Evolutionary conservation across 2,888 invertebrate genomes (phyloP), one percentile per base, ranked within the genome.

Genomic region (Parnassius orleans): DNA sequence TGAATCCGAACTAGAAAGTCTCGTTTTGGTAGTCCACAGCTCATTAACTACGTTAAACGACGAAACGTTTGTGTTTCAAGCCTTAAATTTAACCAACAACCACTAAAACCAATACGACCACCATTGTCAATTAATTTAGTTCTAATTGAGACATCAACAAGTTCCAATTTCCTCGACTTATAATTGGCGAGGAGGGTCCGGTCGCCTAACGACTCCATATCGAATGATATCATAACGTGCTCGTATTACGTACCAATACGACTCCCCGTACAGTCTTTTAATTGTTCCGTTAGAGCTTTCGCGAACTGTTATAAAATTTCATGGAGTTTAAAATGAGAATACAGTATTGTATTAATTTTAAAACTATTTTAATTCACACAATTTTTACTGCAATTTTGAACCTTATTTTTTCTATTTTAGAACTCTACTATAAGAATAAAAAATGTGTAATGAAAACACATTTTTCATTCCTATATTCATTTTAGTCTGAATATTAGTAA

Each of bases 61-160:
- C 2, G 2, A 14, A 7, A 48, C 15, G 14, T 48, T 14, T 48
- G 11, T 14, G 3, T 14, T 9, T n/a, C 9, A 48, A 48, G 48
- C 12, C 15, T 19, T 41, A 47, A 19, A 53, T 3, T 24, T 9
- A 15, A 43, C 7, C 44, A 41, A 41, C n/a, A 41, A 50, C 24
- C 57, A 48, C 48, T 41, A 50, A 44, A 52, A 43, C 51, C 53
- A 47, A 47, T 14, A 41, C 43, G 19, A 52, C 50, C 43, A 12
- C 44, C 14, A 12, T 24, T 10, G 5, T 24, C 50, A 50, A 48
- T 60, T 60, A 60, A 55, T 60, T 50, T 54, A 50, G 15, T 14
- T 24, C 19, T 54, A 55, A 60, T 60, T 50, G 60, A 60, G 42
- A 55, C 54, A 42, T 54, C 12, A 41, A 57, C 44, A 43, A 33